Evolutionary conservation across 2,113 vertebrate species (phyloP).

Genomic region (Eurypyga helias): DNA sequence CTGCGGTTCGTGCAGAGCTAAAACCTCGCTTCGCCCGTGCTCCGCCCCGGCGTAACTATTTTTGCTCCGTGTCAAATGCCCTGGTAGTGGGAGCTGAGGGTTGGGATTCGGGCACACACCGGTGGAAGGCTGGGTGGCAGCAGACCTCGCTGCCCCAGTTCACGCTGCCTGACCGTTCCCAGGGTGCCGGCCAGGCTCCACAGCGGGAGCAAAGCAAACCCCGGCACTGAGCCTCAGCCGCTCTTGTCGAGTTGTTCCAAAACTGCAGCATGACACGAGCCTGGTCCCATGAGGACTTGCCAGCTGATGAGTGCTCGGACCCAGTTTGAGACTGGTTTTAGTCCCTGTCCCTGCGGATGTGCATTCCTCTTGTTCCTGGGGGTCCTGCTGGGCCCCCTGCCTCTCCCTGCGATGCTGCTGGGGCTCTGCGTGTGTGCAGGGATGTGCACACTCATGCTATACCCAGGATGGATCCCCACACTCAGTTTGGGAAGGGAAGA

Average conservation of each 20-base stretch:
- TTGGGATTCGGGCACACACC: background rate
- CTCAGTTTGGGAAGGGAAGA: background rate
- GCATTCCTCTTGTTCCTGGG: background rate
- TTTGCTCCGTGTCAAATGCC: background rate
- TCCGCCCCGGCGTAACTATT: background rate
- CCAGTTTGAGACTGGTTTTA: background rate
- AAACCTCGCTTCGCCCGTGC: background rate
- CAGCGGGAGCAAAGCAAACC: background rate
- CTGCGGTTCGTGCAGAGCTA: background rate
- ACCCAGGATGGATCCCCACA: background rate
- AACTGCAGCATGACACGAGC: fast-evolving
- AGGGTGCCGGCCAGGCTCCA: background rate
- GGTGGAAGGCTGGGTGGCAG: background rate
- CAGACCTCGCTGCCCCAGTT: background rate
- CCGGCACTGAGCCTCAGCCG: fast-evolving
- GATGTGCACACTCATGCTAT: background rate
- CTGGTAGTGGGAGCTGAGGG: background rate
- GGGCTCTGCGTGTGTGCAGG: no score
- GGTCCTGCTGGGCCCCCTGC: background rate
- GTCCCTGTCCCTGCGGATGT: background rate
- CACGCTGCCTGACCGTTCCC: fast-evolving
- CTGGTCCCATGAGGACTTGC: fast-evolving
- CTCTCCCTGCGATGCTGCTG: background rate
- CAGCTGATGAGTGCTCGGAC: no score
- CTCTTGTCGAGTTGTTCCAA: background rate